Evolutionary conservation across 1,140 invertebrate genomes (phyloP).

Genomic region (Polypedilum vanderplanki): DNA sequence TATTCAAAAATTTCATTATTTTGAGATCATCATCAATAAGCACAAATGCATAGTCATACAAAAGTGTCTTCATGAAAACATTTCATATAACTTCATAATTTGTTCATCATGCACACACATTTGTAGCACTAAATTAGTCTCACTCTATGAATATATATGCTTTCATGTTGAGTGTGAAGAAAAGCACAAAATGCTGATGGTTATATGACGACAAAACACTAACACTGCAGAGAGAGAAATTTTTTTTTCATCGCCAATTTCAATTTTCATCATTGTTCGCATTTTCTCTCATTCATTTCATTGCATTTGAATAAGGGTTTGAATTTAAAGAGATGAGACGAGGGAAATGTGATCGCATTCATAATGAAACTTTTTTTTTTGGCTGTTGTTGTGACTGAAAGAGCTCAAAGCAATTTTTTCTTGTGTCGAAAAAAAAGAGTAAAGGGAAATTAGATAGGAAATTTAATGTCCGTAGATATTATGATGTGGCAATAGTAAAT

Average conservation of each 20-base stretch:
- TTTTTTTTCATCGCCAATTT: neutral
- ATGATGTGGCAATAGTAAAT: neutral
- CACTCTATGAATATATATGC: neutral
- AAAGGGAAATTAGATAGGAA: neutral
- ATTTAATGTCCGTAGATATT: neutral
- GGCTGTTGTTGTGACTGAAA: neutral
- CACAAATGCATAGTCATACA: neutral
- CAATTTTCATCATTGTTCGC: neutral
- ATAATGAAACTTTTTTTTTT: too few relatives aligned
- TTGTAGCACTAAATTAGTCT: neutral
- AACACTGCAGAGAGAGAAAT: neutral
- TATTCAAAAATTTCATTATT: too few relatives aligned
- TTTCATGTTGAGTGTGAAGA: neutral
- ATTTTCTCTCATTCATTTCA: too few relatives aligned
- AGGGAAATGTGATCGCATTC: too few relatives aligned
- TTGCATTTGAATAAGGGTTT: too few relatives aligned
- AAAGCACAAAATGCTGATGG: slow-evolving; percentile 10
- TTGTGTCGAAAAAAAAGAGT: neutral
- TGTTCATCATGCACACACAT: slow-evolving; percentile 4
- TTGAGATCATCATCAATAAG: too few relatives aligned
- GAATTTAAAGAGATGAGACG: too few relatives aligned
- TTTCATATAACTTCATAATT: neutral
- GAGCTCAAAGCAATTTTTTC: neutral
- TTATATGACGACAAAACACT: neutral
- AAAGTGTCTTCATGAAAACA: neutral